These are phyloP conservation scores for Anastrepha obliqua DNA, from an alignment of 1,140 invertebrate genomes.

Conservation along the genomic window DNA sequence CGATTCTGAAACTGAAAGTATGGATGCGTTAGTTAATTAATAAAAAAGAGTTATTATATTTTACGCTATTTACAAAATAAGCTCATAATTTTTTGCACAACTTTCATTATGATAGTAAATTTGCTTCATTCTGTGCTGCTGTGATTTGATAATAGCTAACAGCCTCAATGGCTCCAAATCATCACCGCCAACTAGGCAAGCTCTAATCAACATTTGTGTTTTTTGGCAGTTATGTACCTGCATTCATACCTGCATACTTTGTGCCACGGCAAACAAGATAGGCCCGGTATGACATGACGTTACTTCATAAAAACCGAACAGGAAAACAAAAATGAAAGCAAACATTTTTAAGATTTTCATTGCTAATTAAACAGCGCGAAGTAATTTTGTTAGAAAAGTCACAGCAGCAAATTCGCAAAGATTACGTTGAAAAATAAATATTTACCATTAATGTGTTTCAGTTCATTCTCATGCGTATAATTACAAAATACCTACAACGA, in stretches of 20 bases:
- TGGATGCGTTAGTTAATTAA: background rate
- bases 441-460: background rate
- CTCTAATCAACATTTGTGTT: too few relatives aligned
- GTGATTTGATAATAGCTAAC: too few relatives aligned
- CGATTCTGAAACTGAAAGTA: background rate
- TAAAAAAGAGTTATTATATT: too few relatives aligned
- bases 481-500: background rate
- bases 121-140: too few relatives aligned
- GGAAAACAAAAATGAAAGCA: background rate
- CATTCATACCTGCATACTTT: too few relatives aligned
- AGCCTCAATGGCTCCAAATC: too few relatives aligned
- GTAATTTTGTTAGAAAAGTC: background rate
- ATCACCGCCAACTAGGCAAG: too few relatives aligned
- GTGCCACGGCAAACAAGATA: background rate
- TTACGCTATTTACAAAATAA: too few relatives aligned
- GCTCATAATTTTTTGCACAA: too few relatives aligned
- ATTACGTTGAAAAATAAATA: conserved; percentile 32
- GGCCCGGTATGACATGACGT: background rate
- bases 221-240: too few relatives aligned
- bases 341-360: background rate
- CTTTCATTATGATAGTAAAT: too few relatives aligned
- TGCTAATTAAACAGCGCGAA: background rate
- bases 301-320: background rate
- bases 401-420: background rate
- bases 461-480: background rate